phyloP scores from a whole-genome alignment of 2,113 vertebrate genomes.

The Oncorhynchus kisutch region DNA sequence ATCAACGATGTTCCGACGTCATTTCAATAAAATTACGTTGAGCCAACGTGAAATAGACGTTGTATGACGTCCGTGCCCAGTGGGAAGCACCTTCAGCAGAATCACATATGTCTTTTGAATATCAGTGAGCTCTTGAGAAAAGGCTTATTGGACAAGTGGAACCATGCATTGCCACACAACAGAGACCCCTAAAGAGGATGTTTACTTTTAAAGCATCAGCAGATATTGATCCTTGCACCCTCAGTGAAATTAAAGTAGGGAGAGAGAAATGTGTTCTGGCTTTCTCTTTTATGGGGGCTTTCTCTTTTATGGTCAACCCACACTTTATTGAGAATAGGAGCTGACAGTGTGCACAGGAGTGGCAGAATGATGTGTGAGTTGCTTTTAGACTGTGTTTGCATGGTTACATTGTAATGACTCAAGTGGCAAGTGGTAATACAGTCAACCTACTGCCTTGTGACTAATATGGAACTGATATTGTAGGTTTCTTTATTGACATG shows the following conservation, averaged over 20 bases:
- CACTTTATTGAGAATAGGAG: background rate
- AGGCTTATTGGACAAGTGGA: constrained; percentile 7
- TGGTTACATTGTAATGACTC: too few relatives aligned
- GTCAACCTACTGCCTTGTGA: background rate
- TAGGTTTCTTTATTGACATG: background rate
- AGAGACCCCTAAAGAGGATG: constrained; percentile 4
- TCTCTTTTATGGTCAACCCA: background rate
- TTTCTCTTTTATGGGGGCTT: background rate
- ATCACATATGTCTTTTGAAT: constrained; percentile 9
- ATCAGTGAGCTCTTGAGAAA: constrained; percentile 2
- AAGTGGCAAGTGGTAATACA: background rate
- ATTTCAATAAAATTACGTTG: too few relatives aligned
- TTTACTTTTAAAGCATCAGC: background rate
- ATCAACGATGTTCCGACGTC: too few relatives aligned
- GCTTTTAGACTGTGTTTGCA: too few relatives aligned
- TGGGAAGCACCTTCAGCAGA: background rate
- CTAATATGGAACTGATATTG: background rate
- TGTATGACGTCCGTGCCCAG: too few relatives aligned
- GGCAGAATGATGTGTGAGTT: background rate
- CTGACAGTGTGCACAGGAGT: too few relatives aligned
- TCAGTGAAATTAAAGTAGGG: background rate
- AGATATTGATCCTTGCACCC: background rate
- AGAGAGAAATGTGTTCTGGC: background rate
- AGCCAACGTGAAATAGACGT: too few relatives aligned
- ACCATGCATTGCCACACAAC: background rate